phyloP scores from a whole-genome alignment of 2,797 vertebrate genomes.

The Pangasius larnaudii region DNA sequence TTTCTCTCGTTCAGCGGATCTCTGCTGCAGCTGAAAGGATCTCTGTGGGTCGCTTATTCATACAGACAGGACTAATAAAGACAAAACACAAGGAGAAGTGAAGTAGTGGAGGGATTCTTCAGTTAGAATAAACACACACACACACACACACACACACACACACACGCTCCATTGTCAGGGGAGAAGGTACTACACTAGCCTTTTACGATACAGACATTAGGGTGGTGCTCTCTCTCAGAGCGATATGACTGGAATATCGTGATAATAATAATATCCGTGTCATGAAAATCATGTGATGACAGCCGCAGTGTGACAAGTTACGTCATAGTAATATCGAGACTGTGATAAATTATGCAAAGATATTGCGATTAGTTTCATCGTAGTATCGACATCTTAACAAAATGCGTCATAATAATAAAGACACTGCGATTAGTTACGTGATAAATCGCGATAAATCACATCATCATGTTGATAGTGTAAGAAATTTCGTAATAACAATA shows the following conservation, averaged over 20 bases:
- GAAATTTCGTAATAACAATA: too few species aligned
- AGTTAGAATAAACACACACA: slow-evolving; percentile 5
- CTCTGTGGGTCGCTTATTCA: slow-evolving; percentile 33
- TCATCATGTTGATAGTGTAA: too few species aligned
- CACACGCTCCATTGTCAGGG: neutral
- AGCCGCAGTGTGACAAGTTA: neutral
- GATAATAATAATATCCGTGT: too few species aligned
- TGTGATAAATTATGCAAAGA: neutral
- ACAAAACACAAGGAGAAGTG: slow-evolving; percentile 6
- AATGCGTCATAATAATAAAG: too few species aligned
- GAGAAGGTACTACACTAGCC: neutral
- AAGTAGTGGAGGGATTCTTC: neutral
- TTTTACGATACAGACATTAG: neutral
- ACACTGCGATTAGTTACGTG: too few species aligned
- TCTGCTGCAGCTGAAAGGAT: slow-evolving; percentile 24
- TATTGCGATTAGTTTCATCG: neutral
- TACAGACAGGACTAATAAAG: neutral
- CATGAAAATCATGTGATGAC: neutral
- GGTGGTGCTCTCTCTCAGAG: too few species aligned
- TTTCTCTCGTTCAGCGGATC: slow-evolving; percentile 56
- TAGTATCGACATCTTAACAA: too few species aligned
- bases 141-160: slow-evolving; percentile 10
- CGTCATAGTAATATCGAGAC: neutral
- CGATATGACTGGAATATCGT: too few species aligned
- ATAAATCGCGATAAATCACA: neutral